Evolutionary conservation across 2,888 invertebrate genomes (phyloP), one percentile per base, ranked within the genome.

Genomic region (Chromoteleia sp.): DNA sequence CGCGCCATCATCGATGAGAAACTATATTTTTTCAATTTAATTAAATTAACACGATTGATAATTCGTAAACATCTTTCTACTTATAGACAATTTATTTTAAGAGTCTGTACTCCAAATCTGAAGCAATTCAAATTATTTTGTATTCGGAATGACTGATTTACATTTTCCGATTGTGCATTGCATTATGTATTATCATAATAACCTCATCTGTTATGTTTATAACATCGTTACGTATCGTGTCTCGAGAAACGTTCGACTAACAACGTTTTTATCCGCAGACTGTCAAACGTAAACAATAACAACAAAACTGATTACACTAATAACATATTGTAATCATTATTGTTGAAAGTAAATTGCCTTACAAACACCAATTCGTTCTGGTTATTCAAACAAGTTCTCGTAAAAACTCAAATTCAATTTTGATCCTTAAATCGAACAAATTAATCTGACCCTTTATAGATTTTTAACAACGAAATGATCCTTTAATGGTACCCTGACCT

Each of bases 401-500:
- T 5, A 25, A 5, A 25, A 25, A 25, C 25, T 25, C 5, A 17
- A 17, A 43, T 17, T 43, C 15, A 29, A 54, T 54, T 21, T n/a
- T n/a, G 12, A 48, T 45, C 25, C 25, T 5, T 2, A 4, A 25
- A 25, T 25, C 5, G 25, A n/a, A n/a, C n/a, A n/a, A n/a, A n/a
- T n/a, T n/a, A n/a, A n/a, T n/a, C n/a, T n/a, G n/a, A n/a, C n/a
- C n/a, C n/a, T n/a, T n/a, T n/a, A n/a, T n/a, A n/a, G n/a, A n/a
- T n/a, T n/a, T n/a, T n/a, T n/a, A n/a, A n/a, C n/a, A n/a, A n/a
- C n/a, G n/a, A n/a, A n/a, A n/a, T n/a, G n/a, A n/a, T n/a, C n/a
- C n/a, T n/a, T 50, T 48, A 73, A 52, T 43, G 45, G 17, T 12
- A 52, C 17, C 14, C 30, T 56, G 15, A 68, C 76, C 61, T 76